Evolutionary conservation across 2,113 vertebrate genomes (phyloP).

Genomic region (Cheirogaleus medius): DNA sequence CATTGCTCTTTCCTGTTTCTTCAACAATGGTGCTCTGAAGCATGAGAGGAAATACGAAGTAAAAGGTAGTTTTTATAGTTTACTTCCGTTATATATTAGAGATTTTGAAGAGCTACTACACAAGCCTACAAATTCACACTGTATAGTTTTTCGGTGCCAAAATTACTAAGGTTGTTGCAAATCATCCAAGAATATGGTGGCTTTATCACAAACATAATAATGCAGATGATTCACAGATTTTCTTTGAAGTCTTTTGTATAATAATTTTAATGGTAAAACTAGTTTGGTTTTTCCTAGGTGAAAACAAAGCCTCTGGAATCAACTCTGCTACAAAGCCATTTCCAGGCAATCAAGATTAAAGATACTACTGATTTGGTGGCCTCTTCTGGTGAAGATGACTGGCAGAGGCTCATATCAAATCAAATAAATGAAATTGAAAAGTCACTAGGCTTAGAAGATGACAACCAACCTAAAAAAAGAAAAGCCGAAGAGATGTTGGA

Average conservation of each 20-base stretch:
- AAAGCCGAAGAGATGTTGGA: conserved; percentile 77
- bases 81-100: conserved; percentile 25
- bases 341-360: neutral
- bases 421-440: conserved; percentile 79
- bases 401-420: conserved; percentile 63
- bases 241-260: neutral
- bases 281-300: conserved; percentile 73
- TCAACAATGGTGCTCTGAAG: conserved; percentile 33
- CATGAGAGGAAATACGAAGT: conserved; percentile 34
- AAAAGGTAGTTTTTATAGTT: conserved; percentile 45
- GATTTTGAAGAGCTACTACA: conserved; percentile 29
- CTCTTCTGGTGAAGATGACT: conserved; percentile 48
- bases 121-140: conserved; percentile 2
- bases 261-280: neutral
- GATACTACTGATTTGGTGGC: neutral
- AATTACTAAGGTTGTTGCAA: neutral
- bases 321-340: conserved; percentile 24
- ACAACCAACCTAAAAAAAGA: conserved; percentile 80
- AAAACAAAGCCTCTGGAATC: conserved; percentile 64
- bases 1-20: conserved; percentile 20
- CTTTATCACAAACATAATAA: neutral
- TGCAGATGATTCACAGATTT: neutral
- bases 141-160: neutral
- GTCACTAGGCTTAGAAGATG: conserved; percentile 75
- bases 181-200: neutral